Evolutionary conservation across 2,888 invertebrate species (phyloP), one percentile per base, ranked within the genome.

Genomic region (Limenitis camilla): DNA sequence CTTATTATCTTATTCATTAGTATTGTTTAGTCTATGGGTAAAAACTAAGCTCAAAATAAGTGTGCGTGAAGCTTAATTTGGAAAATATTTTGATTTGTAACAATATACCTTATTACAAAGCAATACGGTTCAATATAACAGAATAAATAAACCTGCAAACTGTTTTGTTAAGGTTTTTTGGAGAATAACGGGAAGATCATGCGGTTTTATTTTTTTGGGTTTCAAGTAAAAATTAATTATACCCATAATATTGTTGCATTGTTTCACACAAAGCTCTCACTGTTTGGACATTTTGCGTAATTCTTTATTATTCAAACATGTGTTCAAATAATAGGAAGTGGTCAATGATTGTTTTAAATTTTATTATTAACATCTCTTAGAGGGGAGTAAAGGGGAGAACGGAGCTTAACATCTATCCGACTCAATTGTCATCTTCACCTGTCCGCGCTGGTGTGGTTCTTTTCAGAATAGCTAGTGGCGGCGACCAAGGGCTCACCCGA

Each of bases 221-320:
- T 77, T 76, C 71, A 64, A 71, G 70, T 62, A 71, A 73, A 76
- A 78, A 81, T 82, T 84, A 84, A 86, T 84, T 82, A 83, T 79
- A 76, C 75, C 79, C 81, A 81, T 83, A 83, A 78, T 79, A 77
- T 70, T 63, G 76, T 80, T 78, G 84, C 82, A 83, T 84, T 78
- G 78, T 72, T 75, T 72, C 64, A 67, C 63, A 75, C 72, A 73
- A 68, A 67, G 67, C 63, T 63, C 60, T 67, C 70, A 68, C 69
- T 85, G 80, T 86, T 86, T 85, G 73, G 83, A 85, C 82, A 65
- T 76, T 81, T 87, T 86, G 87, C 85, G 86, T 87, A 81, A 84
- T 81, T 74, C 74, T 59, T 52, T 49, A 46, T 55, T 52, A 6
- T 33, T 9, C 31, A 39, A 38, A 33, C 56, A 56, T 47, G 44